Base-by-base conservation (phyloP, 2,888 invertebrate species). In the Acronicta alni region DNA sequence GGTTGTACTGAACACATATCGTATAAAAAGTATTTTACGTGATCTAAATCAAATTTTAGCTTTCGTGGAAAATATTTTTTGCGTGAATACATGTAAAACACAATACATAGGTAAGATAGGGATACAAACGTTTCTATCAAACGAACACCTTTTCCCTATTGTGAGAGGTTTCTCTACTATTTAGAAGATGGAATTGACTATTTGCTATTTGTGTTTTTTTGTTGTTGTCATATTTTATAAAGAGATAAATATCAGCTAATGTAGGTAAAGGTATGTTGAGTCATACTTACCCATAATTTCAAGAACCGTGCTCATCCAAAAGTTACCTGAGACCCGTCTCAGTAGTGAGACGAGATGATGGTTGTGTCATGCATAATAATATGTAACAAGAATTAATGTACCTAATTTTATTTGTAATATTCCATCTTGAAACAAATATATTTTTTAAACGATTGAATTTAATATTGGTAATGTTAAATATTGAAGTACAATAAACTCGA, bases 91-190 rank as follows among this genome's bases (percentile, higher is more conserved):
- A 17, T 18, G 16, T 3, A 8, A 44, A 47, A 48, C 38, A 15
- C n/a, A n/a, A n/a, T n/a, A 30, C 30, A 17, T 35, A 17, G 12
- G 17, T 35, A 14, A 43, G 16, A 10, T n/a, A 39, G n/a, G 41
- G 18, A 23, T 57, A 5, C n/a, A 17, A 14, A n/a, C n/a, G 12
- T 32, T 42, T 38, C 41, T 41, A 18, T 41, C 10, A 41, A 41
- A 41, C 12, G 17, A 41, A 41, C 18, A 7, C 41, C 17, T 41
- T 35, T 35, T 17, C 18, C 18, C 0, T 17, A 41, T 41, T 41
- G 18, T 41, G 6, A 17, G 17, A 18, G 17, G 12, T 10, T 18
- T 18, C 14, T 17, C 4, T 17, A 12, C 10, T 17, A 41, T 17
- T 35, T n/a, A 35, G n/a, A 35, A 35, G 35, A n/a, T 35, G 7